phyloP scores from a whole-genome alignment of 2,797 vertebrate genomes.

The Takifugu ocellatus region DNA sequence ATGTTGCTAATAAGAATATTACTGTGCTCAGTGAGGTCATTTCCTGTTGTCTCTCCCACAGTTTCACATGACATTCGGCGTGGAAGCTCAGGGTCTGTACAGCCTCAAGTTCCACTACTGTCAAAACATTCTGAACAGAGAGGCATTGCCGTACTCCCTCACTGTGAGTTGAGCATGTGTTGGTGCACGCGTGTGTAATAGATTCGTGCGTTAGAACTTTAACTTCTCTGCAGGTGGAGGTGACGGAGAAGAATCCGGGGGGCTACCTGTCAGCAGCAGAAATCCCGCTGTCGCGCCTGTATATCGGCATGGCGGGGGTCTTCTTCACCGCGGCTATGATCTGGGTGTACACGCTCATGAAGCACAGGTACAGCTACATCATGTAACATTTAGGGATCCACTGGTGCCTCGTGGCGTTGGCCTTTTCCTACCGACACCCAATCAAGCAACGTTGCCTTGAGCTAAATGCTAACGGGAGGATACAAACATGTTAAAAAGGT shows the following conservation, averaged over 20 bases:
- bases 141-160: slow-evolving; percentile 64
- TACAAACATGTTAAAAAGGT: no score
- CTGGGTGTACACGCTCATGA: slow-evolving; percentile 83
- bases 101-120: slow-evolving; percentile 83
- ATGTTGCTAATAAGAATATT: background rate
- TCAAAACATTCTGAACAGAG: slow-evolving; percentile 25
- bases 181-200: background rate
- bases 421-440: background rate
- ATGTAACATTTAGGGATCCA: no score
- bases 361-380: slow-evolving; percentile 72
- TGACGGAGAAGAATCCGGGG: slow-evolving; percentile 75
- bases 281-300: slow-evolving; percentile 83
- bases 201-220: background rate
- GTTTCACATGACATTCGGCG: slow-evolving; percentile 74
- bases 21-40: background rate
- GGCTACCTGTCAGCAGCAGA: slow-evolving; percentile 80
- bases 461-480: no score
- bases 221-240: slow-evolving; percentile 69
- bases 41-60: slow-evolving; percentile 31
- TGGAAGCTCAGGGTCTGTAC: slow-evolving; percentile 75
- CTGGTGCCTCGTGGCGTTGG: background rate
- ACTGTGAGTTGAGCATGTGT: slow-evolving; percentile 60
- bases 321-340: slow-evolving; percentile 78
- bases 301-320: slow-evolving; percentile 78
- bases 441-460: no score